Evolutionary conservation across 2,113 vertebrate genomes (phyloP).

Genomic region (Aptenodytes patagonicus): DNA sequence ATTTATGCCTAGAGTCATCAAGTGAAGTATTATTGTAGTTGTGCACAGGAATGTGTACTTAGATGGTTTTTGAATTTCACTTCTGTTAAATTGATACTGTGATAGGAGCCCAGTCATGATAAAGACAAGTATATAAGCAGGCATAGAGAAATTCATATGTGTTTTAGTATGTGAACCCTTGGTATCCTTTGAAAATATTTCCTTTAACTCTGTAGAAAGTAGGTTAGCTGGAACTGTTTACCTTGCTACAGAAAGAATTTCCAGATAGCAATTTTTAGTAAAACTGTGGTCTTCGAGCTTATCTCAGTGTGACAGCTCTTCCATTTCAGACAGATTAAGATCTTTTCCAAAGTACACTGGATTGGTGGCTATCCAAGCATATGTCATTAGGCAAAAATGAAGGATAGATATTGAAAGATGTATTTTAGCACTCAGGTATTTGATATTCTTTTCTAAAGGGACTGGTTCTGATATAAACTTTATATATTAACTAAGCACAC

Average conservation of each 20-base stretch:
- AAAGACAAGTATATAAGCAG: background rate
- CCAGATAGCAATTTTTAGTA: slow-evolving; percentile 22
- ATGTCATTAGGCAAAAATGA: slow-evolving; percentile 50
- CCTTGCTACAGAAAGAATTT: slow-evolving; percentile 24
- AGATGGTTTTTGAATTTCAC: background rate
- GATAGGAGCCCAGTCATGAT: background rate
- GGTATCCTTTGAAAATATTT: slow-evolving; percentile 29
- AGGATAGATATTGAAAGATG: background rate
- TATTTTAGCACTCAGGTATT: background rate
- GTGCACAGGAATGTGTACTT: background rate
- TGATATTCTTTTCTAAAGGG: background rate
- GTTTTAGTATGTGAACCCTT: background rate
- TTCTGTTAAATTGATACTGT: background rate
- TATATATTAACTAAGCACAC: background rate
- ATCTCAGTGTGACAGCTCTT: slow-evolving; percentile 45
- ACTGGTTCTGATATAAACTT: background rate
- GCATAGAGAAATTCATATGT: background rate
- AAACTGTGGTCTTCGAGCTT: slow-evolving; percentile 28
- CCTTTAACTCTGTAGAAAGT: slow-evolving; percentile 15
- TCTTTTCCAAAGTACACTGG: background rate
- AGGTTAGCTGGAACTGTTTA: slow-evolving; percentile 44
- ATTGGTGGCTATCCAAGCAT: slow-evolving; percentile 37
- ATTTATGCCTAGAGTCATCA: background rate
- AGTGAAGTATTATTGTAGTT: background rate
- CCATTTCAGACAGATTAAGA: slow-evolving; percentile 41